Evolutionary conservation across 2,113 vertebrate genomes (phyloP).

Genomic region (Danionella cerebrum): DNA sequence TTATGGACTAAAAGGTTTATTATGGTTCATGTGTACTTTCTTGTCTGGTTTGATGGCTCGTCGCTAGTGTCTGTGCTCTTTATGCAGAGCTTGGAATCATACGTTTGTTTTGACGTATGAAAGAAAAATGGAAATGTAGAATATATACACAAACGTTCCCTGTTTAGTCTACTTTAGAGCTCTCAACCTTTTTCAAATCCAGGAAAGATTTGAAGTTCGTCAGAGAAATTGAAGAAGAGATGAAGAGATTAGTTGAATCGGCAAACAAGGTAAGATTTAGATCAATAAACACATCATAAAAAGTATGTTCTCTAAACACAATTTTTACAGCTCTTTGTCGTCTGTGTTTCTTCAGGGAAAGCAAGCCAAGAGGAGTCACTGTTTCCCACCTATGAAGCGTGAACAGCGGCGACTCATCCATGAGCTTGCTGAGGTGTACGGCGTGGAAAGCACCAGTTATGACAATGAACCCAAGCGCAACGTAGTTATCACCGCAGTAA

Average conservation of each 20-base stretch:
- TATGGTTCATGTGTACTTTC: no score
- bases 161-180: neutral
- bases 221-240: conserved; percentile 86
- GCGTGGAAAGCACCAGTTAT: conserved; percentile 90
- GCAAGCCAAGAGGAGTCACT: conserved; percentile 80
- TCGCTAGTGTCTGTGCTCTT: neutral
- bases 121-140: neutral
- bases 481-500: conserved; percentile 86
- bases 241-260: conserved; percentile 84
- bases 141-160: neutral
- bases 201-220: conserved; percentile 96
- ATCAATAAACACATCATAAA: neutral
- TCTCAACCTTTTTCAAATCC: conserved; percentile 42
- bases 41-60: neutral
- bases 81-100: neutral
- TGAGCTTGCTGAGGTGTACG: conserved; percentile 86
- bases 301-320: neutral
- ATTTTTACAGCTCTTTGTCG: conserved; percentile 23
- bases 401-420: conserved; percentile 91
- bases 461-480: conserved; percentile 96
- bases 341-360: conserved; percentile 72
- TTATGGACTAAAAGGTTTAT: no score
- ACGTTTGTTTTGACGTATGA: neutral
- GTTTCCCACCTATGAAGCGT: conserved; percentile 93
- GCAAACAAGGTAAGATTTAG: conserved; percentile 77